These are phyloP conservation scores for Ctenochaetus hawaiiensis DNA, from an alignment of 2,797 vertebrate genomes.

Conservation along the genomic window DNA sequence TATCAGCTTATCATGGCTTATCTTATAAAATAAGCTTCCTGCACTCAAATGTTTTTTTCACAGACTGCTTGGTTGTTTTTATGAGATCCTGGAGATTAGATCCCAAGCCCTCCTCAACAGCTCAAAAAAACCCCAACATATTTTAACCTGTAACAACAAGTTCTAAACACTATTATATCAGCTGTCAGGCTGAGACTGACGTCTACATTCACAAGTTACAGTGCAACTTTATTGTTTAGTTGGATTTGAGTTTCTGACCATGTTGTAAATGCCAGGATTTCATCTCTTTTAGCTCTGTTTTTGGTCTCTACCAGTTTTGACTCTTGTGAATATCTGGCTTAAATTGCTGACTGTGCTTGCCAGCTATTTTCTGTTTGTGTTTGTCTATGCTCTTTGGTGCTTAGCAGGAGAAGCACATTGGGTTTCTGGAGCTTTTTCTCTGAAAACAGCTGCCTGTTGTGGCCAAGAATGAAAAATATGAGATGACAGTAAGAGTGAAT, in stretches of 20 bases:
- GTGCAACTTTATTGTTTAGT: too few relatives aligned
- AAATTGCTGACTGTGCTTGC: not conserved
- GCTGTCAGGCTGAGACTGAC: too few relatives aligned
- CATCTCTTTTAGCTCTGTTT: not conserved
- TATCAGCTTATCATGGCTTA: not conserved
- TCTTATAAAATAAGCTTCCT: not conserved
- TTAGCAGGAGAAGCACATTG: not conserved
- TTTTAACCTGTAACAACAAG: too few relatives aligned
- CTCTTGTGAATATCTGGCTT: not conserved
- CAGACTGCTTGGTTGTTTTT: not conserved
- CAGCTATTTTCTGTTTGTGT: not conserved
- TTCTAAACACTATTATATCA: too few relatives aligned
- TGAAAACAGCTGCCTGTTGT: not conserved
- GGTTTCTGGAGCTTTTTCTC: not conserved
- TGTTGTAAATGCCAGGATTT: not conserved
- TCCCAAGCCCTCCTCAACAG: too few relatives aligned
- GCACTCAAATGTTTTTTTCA: not conserved
- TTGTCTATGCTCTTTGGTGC: not conserved
- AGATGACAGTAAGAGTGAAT: not conserved
- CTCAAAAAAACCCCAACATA: too few relatives aligned
- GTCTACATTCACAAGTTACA: too few relatives aligned
- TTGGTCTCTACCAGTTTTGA: not conserved
- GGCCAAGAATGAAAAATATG: not conserved
- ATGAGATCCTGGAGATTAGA: too few relatives aligned
- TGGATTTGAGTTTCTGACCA: too few relatives aligned